Evolutionary conservation across 64 coral and sea anemone species (phyloP).

Genomic region (Actinia tenebrosa): DNA sequence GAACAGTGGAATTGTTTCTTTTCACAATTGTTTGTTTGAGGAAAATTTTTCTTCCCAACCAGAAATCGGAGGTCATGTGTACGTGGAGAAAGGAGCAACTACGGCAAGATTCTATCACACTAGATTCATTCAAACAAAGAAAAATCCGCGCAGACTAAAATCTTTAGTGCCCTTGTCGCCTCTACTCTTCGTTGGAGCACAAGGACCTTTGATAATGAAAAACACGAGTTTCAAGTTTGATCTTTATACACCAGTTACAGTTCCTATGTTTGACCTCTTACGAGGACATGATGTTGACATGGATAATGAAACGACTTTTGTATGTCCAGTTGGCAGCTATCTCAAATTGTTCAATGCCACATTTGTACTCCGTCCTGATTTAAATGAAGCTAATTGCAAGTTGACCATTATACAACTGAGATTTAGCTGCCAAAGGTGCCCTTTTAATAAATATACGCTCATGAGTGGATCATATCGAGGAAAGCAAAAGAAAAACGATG

Average conservation of each 20-base stretch:
- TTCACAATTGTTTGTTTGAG: constrained; percentile 43
- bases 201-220: constrained; percentile 18
- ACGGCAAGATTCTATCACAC: constrained; percentile 11
- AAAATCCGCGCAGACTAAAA: not conserved
- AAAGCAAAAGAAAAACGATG: not conserved
- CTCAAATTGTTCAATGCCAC: constrained; percentile 20
- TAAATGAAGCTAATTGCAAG: not conserved
- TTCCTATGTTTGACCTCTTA: not conserved
- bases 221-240: constrained; percentile 34
- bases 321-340: constrained; percentile 28
- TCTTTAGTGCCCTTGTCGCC: not conserved
- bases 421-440: constrained; percentile 38
- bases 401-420: constrained; percentile 24
- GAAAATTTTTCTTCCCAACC: constrained; percentile 33
- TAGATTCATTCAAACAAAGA: constrained; percentile 12
- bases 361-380: constrained; percentile 1
- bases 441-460: constrained; percentile 46
- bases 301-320: not conserved
- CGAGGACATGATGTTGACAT: not conserved
- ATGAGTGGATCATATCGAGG: constrained; percentile 21
- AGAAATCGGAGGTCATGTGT: constrained; percentile 16
- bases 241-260: not conserved
- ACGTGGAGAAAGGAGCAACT: constrained; percentile 36
- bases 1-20: constrained; percentile 21
- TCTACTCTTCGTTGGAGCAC: constrained; percentile 33